Percentiles rank a stretch among this genome's conserved stretches.
phyloP scores from a whole-genome alignment of 2,888 invertebrate genomes.

The Carabus problematicus region DNA sequence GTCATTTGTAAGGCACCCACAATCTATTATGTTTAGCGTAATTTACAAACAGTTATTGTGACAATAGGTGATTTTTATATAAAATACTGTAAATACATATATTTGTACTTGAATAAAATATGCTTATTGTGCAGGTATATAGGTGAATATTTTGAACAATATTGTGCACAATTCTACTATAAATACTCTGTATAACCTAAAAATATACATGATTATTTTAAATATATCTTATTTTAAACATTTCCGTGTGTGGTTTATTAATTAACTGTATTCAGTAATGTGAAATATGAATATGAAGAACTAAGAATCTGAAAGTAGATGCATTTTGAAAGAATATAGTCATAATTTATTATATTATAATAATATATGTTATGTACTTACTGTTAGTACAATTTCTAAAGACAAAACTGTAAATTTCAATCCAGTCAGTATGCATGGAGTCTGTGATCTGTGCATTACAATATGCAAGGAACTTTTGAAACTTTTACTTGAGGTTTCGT shows the following conservation, averaged over 20 bases:
- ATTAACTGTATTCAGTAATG: conserved; percentile 6
- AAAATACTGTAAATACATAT: no score
- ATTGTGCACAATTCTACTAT: no score
- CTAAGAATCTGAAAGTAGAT: neutral
- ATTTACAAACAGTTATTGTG: no score
- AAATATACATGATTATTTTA: no score
- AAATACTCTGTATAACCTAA: no score
- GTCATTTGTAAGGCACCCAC: no score
- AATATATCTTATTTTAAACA: no score
- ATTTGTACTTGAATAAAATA: no score
- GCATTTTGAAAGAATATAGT: neutral
- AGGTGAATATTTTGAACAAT: no score
- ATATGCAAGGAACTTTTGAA: conserved; percentile 12
- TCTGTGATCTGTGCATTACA: conserved; percentile 3
- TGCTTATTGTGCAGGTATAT: no score
- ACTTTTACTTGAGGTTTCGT: neutral
- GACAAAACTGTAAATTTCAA: conserved; percentile 11
- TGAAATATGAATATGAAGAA: conserved; percentile 4
- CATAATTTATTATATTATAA: neutral
- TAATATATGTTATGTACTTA: neutral
- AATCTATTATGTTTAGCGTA: no score
- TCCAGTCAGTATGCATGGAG: neutral
- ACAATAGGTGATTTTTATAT: no score
- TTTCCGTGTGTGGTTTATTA: neutral
- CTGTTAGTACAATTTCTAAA: conserved; percentile 2